Evolutionary conservation across 1,140 invertebrate species (phyloP).

Genomic region (Odontomachus brunneus): DNA sequence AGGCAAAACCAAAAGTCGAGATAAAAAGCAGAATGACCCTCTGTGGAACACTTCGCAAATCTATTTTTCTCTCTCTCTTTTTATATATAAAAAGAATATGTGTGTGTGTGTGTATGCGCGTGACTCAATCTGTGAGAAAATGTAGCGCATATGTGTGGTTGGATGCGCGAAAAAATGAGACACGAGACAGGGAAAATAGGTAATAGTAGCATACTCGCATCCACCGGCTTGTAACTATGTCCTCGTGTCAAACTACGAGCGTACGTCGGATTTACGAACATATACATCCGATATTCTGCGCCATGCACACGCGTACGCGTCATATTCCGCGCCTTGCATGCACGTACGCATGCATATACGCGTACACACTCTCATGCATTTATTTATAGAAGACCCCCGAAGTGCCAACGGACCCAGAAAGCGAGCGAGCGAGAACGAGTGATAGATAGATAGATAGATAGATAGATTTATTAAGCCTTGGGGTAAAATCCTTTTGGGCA

Average conservation of each 20-base stretch:
- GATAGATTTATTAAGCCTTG: too few relatives aligned
- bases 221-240: constrained; percentile 44
- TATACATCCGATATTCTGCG: constrained; percentile 30
- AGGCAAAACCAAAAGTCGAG: neutral
- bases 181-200: neutral
- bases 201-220: constrained; percentile 18
- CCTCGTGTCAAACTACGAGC: constrained; percentile 65
- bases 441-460: neutral
- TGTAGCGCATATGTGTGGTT: neutral
- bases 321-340: constrained; percentile 26
- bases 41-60: neutral
- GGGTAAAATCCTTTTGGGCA: too few relatives aligned
- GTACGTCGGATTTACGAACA: constrained; percentile 49
- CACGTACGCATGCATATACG: neutral
- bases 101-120: too few relatives aligned
- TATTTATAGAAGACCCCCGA: constrained; percentile 78
- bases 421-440: neutral
- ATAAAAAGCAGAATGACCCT: neutral
- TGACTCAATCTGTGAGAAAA: constrained; percentile 14
- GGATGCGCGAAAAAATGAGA: constrained; percentile 16
- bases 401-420: constrained; percentile 43
- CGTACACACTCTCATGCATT: constrained; percentile 71
- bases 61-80: neutral
- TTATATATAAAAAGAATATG: neutral
- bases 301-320: constrained; percentile 30